Evolutionary conservation across 2,888 invertebrate genomes (phyloP), one percentile per base, ranked within the genome.

Genomic region (Gymnocheta viridis): DNA sequence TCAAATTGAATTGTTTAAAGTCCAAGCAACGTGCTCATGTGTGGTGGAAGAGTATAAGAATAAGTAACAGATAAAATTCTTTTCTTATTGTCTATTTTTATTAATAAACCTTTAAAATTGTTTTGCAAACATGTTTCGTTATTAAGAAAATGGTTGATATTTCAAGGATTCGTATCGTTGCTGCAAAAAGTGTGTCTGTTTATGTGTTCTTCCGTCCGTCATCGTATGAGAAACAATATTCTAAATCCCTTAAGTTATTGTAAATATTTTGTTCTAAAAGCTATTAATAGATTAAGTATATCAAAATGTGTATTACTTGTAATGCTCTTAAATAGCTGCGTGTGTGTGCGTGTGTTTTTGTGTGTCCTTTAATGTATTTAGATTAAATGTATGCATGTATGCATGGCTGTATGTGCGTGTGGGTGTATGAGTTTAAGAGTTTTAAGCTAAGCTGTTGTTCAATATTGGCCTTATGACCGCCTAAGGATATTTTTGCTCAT

Each of bases 21-120:
- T 62, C 41, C 17, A 19, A 35, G 22, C 24, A n/a, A 10, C 0
- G 0, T 3, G 10, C 2, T 41, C n/a, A n/a, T 41, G 41, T 41
- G 47, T 19, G 17, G n/a, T n/a, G 24, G 38, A 5, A 38, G 38
- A 22, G 35, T 10, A 4, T 41, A 29, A 29, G 19, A 41, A 27
- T 56, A 14, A 67, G n/a, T 41, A 49, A 32, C 35, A 27, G n/a
- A 66, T 51, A 60, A 54, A 76, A n/a, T 56, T 56, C 27, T 66
- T 80, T 58, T 47, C 29, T 69, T 56, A 76, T 64, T 60, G 19
- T 47, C 64, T 58, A 47, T 27, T 82, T 82, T 80, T 70, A 77
- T 77, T 84, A 81, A 84, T 84, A 84, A 84, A 84, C 84, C 84
- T 84, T 84, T 73, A 77, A 84, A 84, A 84, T 84, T 77, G 77